phyloP scores from a whole-genome alignment of 2,888 invertebrate species.

The Ptychoptera contaminata region DNA sequence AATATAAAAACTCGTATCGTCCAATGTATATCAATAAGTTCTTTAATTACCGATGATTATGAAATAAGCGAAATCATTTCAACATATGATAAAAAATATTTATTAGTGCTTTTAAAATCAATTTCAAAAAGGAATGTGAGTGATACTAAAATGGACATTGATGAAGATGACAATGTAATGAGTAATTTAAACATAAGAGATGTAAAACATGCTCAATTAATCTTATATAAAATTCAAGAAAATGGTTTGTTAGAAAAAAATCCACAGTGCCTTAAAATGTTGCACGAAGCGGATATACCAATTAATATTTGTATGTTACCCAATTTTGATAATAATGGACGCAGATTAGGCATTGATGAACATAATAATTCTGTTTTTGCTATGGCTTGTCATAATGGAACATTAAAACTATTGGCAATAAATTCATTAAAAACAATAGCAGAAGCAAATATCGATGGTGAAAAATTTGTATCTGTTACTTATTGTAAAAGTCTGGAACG shows the following conservation, averaged over 20 bases:
- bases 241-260: constrained; percentile 33
- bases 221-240: constrained; percentile 10
- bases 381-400: constrained; percentile 58
- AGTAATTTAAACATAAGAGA: constrained; percentile 1
- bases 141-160: neutral
- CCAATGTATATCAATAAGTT: constrained; percentile 41
- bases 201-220: constrained; percentile 6
- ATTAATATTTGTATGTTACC: constrained; percentile 55
- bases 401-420: constrained; percentile 53
- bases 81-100: constrained; percentile 44
- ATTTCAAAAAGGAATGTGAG: neutral
- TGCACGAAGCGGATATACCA: constrained; percentile 49
- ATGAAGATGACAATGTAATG: constrained; percentile 3
- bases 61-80: constrained; percentile 43
- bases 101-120: constrained; percentile 36
- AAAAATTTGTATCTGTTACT: constrained; percentile 63
- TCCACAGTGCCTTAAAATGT: constrained; percentile 42
- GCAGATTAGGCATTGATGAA: constrained; percentile 13
- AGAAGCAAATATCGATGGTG: constrained; percentile 48
- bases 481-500: constrained; percentile 81
- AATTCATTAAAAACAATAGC: constrained; percentile 52
- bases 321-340: constrained; percentile 29
- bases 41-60: constrained; percentile 32
- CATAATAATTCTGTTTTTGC: constrained; percentile 45
- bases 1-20: constrained; percentile 32